Percentiles rank a stretch among this genome's conserved stretches.
These are phyloP conservation scores for Strigamia transsilvanica DNA, from an alignment of 2,888 invertebrate genomes.

Conservation along the genomic window DNA sequence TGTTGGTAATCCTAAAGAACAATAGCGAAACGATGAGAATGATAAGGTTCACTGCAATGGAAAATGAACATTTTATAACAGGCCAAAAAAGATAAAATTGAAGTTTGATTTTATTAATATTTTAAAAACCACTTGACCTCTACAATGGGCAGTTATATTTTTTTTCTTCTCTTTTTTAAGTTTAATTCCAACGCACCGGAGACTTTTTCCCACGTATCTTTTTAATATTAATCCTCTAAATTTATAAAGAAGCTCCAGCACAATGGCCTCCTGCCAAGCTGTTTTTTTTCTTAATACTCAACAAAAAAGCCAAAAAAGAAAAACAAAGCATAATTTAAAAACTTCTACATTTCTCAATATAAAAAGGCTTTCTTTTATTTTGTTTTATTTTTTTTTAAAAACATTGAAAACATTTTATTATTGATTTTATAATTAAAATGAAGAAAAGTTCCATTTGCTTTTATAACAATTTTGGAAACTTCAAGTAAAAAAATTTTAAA, in stretches of 20 bases:
- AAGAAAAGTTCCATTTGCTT: too few species aligned
- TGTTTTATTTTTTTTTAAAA: too few species aligned
- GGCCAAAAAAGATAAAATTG: not conserved
- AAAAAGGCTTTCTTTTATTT: not conserved
- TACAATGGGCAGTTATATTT: not conserved
- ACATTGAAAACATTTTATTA: too few species aligned
- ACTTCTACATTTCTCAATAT: not conserved
- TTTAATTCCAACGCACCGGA: not conserved
- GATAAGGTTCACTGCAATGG: slow-evolving; percentile 17
- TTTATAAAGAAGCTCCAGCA: not conserved
- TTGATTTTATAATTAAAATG: too few species aligned
- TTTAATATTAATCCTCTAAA: not conserved
- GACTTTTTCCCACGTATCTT: not conserved
- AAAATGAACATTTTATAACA: slow-evolving; percentile 15
- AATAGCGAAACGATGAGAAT: slow-evolving; percentile 12
- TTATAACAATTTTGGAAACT: too few species aligned
- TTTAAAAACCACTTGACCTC: not conserved
- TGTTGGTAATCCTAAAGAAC: slow-evolving; percentile 27
- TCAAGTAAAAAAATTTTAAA: too few species aligned
- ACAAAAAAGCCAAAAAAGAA: not conserved
- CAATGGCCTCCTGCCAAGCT: slow-evolving; percentile 5
- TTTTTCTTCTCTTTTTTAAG: not conserved
- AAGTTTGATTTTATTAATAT: not conserved
- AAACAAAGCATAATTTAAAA: not conserved
- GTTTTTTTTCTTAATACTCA: not conserved